These are phyloP conservation scores for Macrosoma leucophasiata DNA, from an alignment of 2,888 invertebrate genomes.

Conservation along the genomic window DNA sequence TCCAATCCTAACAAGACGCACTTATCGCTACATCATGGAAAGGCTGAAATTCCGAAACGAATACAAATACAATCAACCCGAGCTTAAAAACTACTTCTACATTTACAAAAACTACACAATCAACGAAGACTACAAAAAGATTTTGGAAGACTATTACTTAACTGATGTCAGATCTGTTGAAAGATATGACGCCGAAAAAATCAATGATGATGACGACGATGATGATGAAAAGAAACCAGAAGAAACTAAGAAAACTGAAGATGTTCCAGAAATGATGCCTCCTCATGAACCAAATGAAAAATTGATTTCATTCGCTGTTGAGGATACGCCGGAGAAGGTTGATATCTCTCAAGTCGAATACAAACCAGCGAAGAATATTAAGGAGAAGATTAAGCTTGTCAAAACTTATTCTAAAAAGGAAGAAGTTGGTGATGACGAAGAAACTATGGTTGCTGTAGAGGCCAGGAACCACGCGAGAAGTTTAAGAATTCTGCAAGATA, in stretches of 20 bases:
- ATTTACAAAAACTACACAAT: constrained; percentile 80
- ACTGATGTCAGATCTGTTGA: constrained; percentile 78
- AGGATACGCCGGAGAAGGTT: constrained; percentile 62
- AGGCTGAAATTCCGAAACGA: constrained; percentile 65
- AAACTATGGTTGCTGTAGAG: constrained; percentile 78
- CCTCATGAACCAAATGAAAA: constrained; percentile 71
- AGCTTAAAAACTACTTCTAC: constrained; percentile 80
- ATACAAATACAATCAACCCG: constrained; percentile 71
- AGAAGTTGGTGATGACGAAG: constrained; percentile 67
- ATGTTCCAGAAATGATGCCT: constrained; percentile 48
- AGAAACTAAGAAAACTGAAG: constrained; percentile 41
- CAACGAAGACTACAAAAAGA: constrained; percentile 75
- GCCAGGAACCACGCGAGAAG: constrained; percentile 67
- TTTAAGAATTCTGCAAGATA: constrained; percentile 48
- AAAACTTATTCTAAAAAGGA: constrained; percentile 68
- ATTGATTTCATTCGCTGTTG: constrained; percentile 67
- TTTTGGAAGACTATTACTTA: constrained; percentile 74
- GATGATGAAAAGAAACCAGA: constrained; percentile 43
- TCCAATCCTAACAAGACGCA: constrained; percentile 54
- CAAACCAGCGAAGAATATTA: constrained; percentile 67
- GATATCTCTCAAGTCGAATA: constrained; percentile 47
- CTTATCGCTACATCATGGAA: constrained; percentile 66
- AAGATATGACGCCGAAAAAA: constrained; percentile 46
- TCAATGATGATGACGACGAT: constrained; percentile 40
- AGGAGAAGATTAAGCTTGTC: constrained; percentile 71